Evolutionary conservation across 2,888 invertebrate genomes (phyloP), one percentile per base, ranked within the genome.

Genomic region (Melinaea menophilus): DNA sequence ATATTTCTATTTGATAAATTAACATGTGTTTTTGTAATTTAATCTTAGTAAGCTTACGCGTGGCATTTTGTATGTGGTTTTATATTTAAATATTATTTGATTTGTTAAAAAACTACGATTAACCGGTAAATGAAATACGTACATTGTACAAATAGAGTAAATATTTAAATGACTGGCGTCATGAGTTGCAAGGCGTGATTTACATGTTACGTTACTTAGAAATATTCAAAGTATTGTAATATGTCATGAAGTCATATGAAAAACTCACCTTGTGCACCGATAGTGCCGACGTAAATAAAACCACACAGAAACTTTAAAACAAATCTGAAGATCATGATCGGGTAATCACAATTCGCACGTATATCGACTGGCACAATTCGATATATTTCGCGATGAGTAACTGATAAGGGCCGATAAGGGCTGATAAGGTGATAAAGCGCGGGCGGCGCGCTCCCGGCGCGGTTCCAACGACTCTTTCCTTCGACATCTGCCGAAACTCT

Each of bases 331-430:
- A 75, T 80, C 88, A 88, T 87, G 81, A 78, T 86, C 78, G 73
- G 59, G 65, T 75, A 54, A 63, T 66, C 69, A 67, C 70, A 59
- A 78, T 78, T 81, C 77, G 85, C 86, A 82, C 80, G 81, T 72
- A 76, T 77, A 79, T 79, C 77, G 78, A 81, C 73, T 72, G 74
- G 75, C 67, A 67, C 74, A 74, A 71, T 70, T 77, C 81, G 83
- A 84, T 85, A 76, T 80, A 85, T 83, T 88, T 88, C 79, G 89
- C 89, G 88, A 87, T 86, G 86, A 79, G 81, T 81, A 78, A 77
- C 61, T 84, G 89, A 88, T 89, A 88, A 85, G 81, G 79, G 78
- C 75, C 85, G 88, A 90, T 90, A 90, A 88, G 78, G 75, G 22
- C 3, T 77, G 83, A 85, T 87, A 86, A 80, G 73, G 70, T 72